Evolutionary conservation across 2,113 vertebrate genomes (phyloP).

Genomic region (Mesitornis unicolor): DNA sequence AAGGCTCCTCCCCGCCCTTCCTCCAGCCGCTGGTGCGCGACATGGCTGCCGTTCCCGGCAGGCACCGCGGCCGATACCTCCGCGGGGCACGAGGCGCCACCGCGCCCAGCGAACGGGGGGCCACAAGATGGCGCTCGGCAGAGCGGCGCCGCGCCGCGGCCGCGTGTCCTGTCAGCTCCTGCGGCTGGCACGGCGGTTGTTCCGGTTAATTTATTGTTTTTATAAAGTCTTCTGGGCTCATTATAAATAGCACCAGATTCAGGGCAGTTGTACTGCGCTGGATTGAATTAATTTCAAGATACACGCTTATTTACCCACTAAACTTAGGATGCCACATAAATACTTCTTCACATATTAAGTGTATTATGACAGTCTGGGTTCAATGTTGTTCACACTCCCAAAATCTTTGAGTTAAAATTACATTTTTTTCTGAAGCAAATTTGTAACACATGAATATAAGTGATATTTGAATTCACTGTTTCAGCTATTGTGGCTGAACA

Average conservation of each 20-base stretch:
- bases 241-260: not conserved
- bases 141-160: not conserved
- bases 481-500: not conserved
- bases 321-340: not conserved
- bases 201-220: not conserved
- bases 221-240: not conserved
- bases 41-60: constrained; percentile 55
- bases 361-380: not conserved
- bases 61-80: not conserved
- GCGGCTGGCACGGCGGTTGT: not conserved
- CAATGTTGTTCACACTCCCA: not conserved
- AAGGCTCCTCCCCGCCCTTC: rapidly evolving
- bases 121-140: constrained; percentile 35
- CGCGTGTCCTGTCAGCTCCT: not conserved
- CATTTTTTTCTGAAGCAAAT: not conserved
- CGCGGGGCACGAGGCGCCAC: not conserved
- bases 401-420: not conserved
- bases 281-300: not conserved
- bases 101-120: not conserved
- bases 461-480: not conserved
- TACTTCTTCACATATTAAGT: not conserved
- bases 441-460: not conserved
- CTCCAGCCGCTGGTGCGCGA: not conserved
- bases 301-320: not conserved
- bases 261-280: no score